Base-by-base conservation (phyloP, 2,113 vertebrate species). In the Lichenostomus cassidix region DNA sequence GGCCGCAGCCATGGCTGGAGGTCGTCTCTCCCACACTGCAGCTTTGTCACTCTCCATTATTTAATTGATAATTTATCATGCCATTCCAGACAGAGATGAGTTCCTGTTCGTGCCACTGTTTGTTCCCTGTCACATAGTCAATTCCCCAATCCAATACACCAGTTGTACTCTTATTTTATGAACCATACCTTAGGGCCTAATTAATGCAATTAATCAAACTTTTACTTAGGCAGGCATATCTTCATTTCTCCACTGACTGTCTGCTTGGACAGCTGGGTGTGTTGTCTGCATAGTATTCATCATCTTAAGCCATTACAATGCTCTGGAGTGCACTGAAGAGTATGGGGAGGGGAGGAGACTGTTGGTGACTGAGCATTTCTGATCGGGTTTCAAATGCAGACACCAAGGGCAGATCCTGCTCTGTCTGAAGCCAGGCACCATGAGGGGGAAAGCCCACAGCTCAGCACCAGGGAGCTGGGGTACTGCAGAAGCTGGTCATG, bases 121-220 rank as follows among this genome's bases (percentile, higher is more conserved):
- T 96, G 94, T 92, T 97, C 92, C 87, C 86, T 97, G 97, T 95
- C 97, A 97, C 90, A 96, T 97, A 97, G 96, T 97, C 97, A 97
- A 95, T 96, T 97, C 94, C 90, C 91, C 94, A 78, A 74, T 95
- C 93, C 93, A 96, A 96, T 96, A 95, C 74, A 87, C 87, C 83
- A 94, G 95, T 91, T 96, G 93, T 95, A 97, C 95, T 95, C 95
- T 93, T 93, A 96, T 96, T 97, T 98, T 97, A 98, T 97, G 97
- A 98, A 93, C 96, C 97, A 97, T 97, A 97, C 96, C 96, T 98
- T 97, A 91, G 93, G 96, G 95, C 89, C 96, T 98, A 98, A 97
- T 97, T 98, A 98, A 98, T 97, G 92, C 95, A 94, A 97, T 98
- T 98, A 97, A 98, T 98, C 97, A 98, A 95, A 97, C 94, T 96